phyloP scores from a whole-genome alignment of 2,888 invertebrate species.

The Tenthredo amoena region DNA sequence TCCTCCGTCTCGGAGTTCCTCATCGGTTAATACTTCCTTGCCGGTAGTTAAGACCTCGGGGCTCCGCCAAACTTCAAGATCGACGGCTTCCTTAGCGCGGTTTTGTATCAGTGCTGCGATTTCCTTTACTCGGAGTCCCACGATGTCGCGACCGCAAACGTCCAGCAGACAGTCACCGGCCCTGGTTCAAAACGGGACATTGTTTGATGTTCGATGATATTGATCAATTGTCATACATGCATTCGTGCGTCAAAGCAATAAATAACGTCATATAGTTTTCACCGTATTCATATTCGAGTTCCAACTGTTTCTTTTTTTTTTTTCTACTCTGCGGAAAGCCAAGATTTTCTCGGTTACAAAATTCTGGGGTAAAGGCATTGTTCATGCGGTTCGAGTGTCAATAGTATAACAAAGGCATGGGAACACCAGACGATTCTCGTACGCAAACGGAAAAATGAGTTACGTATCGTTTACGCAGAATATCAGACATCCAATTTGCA shows the following conservation, averaged over 20 bases:
- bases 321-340: not conserved
- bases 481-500: not conserved
- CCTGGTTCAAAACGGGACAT: conserved; percentile 60
- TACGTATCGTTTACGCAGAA: not conserved
- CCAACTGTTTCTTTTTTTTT: not conserved
- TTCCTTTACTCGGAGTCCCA: conserved; percentile 80
- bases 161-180: conserved; percentile 87
- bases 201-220: not conserved
- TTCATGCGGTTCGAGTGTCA: not conserved
- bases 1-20: conserved; percentile 55
- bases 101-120: conserved; percentile 77
- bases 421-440: not conserved
- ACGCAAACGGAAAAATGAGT: conserved; percentile 5
- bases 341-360: not conserved
- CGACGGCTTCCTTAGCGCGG: conserved; percentile 62
- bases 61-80: conserved; percentile 71
- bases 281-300: not conserved
- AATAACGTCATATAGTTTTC: not conserved
- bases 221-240: not conserved
- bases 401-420: not conserved
- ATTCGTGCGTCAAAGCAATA: not conserved
- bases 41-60: conserved; percentile 42
- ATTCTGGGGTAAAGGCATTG: not conserved
- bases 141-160: conserved; percentile 81
- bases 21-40: conserved; percentile 55